Evolutionary conservation across 2,888 invertebrate genomes (phyloP), one percentile per base, ranked within the genome.

Genomic region (Tromatobia lineatoria): DNA sequence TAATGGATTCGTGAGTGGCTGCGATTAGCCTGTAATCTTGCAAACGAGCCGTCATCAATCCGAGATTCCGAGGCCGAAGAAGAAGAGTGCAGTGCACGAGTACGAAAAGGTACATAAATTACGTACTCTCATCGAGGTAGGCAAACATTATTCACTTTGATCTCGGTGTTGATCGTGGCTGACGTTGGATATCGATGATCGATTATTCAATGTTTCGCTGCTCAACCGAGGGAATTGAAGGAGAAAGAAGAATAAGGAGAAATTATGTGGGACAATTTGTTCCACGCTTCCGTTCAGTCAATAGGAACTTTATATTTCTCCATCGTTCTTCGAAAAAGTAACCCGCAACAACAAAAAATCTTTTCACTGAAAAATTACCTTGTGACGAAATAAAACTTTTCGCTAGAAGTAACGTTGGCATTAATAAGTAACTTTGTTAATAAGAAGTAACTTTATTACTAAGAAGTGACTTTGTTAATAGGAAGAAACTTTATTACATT

Each of bases 261-360:
- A 86, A 80, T 80, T 78, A 87, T 85, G 83, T 87, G 85, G 87
- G 87, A 86, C 87, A 87, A 87, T 86, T 83, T 80, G 80, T 52
- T 82, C 52, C 78, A 86, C 86, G 86, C 80, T 83, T 83, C 81
- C 38, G 8, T 10, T 38, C 38, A 11, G 61, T 18, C 69, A 57
- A 71, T 75, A 38, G 29, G 23, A 70, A 66, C 59, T 42, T 57
- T 23, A 69, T 47, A 50, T 71, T 75, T 71, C 73, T 67, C 45
- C 23, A 69, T 78, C 54, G 59, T 29, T 29, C 29, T 29, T 2
- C 29, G 2, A 29, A 29, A 29, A 3, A 29, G 29, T 29, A 29
- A 29, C 29, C 4, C 29, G 29, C 4, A 29, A 29, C 29, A n/a
- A n/a, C n/a, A n/a, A n/a, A n/a, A n/a, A n/a, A n/a, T n/a, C n/a